Base-by-base conservation (phyloP, 2,113 vertebrate genomes). In the Ageneiosus marmoratus region DNA sequence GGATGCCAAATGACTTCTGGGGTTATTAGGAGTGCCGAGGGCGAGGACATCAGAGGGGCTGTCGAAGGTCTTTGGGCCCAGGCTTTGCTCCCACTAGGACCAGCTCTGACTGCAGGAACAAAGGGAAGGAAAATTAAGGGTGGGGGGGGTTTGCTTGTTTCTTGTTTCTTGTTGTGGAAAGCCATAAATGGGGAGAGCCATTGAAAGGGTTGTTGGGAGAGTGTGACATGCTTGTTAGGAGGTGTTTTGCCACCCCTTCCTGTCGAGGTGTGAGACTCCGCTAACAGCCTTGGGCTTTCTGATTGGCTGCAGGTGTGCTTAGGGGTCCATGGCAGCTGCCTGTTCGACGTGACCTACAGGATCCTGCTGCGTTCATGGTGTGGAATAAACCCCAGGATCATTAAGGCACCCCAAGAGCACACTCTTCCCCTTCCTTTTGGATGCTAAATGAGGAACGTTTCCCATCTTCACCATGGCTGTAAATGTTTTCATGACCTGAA, bases 251-350 rank as follows among this genome's bases (percentile, higher is more conserved):
- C 44, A 67, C 75, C 29, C 69, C 62, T 69, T 53, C n/a, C 79
- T 50, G 44, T 58, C n/a, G 44, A 87, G 85, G 81, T 84, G 86
- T 84, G 79, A 84, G 70, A 10, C 44, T 80, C 41, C 67, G 48
- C 78, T 80, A 81, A 74, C 60, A 48, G 55, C 53, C 76, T 50
- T 2, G 77, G 83, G 34, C 63, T 50, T 60, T 60, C 24, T 88
- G 83, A 90, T 90, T 79, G 75, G 82, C 70, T 88, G 55, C 89
- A 90, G 86, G 84, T 88, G 87, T 84, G 73, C 44, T 8, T 3
- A 18, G 60, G 63, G 62, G 65, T 69, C 29, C 65, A 5, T 63
- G 29, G 58, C 51, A 80, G 82, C 75, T 82, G 77, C 72, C 63
- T 79, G 63, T 80, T 51, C 32, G 46, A 77, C 13, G 60, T 62